Percentiles rank a stretch among this genome's conserved stretches.
These are phyloP conservation scores for Sycobia sp. DNA, from an alignment of 1,140 invertebrate species.

Conservation along the genomic window DNA sequence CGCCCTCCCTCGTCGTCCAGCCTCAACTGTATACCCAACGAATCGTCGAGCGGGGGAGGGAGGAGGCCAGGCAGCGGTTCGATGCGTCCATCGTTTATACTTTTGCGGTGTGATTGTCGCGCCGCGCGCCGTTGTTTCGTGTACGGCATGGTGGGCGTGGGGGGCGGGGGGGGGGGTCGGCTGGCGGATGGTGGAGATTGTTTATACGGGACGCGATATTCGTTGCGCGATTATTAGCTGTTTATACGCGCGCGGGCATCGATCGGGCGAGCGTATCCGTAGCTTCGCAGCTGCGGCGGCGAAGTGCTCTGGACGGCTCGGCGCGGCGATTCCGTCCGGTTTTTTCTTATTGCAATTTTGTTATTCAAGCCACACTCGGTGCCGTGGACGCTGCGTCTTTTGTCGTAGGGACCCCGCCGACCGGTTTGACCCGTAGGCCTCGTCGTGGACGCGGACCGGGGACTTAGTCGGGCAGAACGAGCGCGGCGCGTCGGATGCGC, in stretches of 20 bases:
- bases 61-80: constrained; percentile 8
- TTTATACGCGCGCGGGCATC: constrained; percentile 52
- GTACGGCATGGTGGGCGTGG: no score
- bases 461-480: constrained; percentile 8
- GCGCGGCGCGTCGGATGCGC: not conserved
- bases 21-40: constrained; percentile 42
- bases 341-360: no score
- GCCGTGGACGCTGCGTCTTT: no score
- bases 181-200: no score
- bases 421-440: constrained; percentile 34
- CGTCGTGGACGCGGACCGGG: constrained; percentile 3
- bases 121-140: no score
- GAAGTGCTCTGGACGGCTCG: constrained; percentile 25
- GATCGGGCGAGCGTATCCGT: constrained; percentile 44
- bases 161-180: not conserved
- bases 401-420: not conserved
- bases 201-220: constrained; percentile 57
- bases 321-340: not conserved
- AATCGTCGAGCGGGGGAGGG: not conserved
- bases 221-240: constrained; percentile 61
- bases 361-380: no score
- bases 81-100: constrained; percentile 54
- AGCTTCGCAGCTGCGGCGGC: constrained; percentile 32
- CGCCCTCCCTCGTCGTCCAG: not conserved
- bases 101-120: constrained; percentile 50